Conservation (phyloP, 2,113 vertebrate genomes). For the Hemiscyllium ocellatum region DNA sequence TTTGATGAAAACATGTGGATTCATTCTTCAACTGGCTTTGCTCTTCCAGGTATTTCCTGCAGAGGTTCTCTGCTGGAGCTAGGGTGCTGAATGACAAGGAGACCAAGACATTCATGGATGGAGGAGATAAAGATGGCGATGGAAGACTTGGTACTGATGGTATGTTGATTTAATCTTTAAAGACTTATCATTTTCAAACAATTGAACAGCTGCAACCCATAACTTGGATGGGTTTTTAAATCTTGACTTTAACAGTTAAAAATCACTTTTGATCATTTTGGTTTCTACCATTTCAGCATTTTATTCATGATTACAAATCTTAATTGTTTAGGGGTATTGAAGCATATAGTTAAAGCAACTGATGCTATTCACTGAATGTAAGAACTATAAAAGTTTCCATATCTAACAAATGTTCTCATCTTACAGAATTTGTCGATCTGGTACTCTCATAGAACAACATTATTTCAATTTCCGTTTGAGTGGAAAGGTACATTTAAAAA, state of each 20-base stretch:
- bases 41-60: slow-evolving; percentile 76
- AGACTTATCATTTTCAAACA: neutral
- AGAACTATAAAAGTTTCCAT: neutral
- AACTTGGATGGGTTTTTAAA: neutral
- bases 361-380: neutral
- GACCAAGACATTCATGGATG: slow-evolving; percentile 74
- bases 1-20: neutral
- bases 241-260: neutral
- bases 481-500: slow-evolving; percentile 14
- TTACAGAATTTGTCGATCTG: slow-evolving; percentile 32
- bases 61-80: slow-evolving; percentile 74
- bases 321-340: neutral
- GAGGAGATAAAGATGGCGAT: slow-evolving; percentile 81
- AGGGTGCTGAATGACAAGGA: slow-evolving; percentile 75
- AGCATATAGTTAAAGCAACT: neutral
- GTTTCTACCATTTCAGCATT: neutral
- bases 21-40: slow-evolving; percentile 32
- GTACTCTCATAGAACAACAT: neutral
- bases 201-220: neutral
- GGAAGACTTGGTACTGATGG: slow-evolving; percentile 86
- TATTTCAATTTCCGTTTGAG: neutral
- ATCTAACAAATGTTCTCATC: neutral
- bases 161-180: slow-evolving; percentile 46
- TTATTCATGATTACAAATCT: neutral
- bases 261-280: neutral